Evolutionary conservation across 2,888 invertebrate genomes (phyloP), one percentile per base, ranked within the genome.

Genomic region (Synergus itoensis): DNA sequence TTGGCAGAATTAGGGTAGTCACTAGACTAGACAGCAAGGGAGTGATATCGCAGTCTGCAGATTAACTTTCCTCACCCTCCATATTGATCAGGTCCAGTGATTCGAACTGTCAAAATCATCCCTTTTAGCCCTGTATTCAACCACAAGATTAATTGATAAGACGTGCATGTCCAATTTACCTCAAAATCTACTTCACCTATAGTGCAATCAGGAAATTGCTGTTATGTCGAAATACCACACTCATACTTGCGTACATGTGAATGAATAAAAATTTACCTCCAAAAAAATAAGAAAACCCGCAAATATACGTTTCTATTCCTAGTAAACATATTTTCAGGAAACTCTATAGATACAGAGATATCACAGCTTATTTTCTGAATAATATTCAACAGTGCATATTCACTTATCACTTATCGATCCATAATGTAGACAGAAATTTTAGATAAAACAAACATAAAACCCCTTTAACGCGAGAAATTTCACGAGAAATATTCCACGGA

Each of bases 121-220:
- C 16, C 48, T 48, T 48, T 48, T 69, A 11, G 9, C n/a, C 11
- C 16, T 18, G 53, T 36, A 73, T 36, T 73, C 40, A 73, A 53
- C 53, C 53, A n/a, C 73, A 48, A 69, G 28, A n/a, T 21, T 48
- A 28, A 69, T 69, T 69, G 69, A 69, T 69, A 69, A 69, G 48
- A 69, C 28, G 69, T 11, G n/a, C 69, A 28, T 69, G 28, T 48
- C 11, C 48, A 48, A 69, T 69, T 69, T 45, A 69, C 45, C 14
- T 2, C 69, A 28, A 16, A 69, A 48, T 69, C 48, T 69, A 16
- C 16, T 3, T 48, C 48, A 69, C 16, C 16, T 16, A 69, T 16
- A 69, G 21, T 28, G 28, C 45, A 69, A 21, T 45, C 48, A 21
- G 5, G 11, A 41, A 41, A 65, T 18, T 41, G 11, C 8, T 16